Conservation (phyloP, 2,797 vertebrate species). For the Lutjanus campechanus region DNA sequence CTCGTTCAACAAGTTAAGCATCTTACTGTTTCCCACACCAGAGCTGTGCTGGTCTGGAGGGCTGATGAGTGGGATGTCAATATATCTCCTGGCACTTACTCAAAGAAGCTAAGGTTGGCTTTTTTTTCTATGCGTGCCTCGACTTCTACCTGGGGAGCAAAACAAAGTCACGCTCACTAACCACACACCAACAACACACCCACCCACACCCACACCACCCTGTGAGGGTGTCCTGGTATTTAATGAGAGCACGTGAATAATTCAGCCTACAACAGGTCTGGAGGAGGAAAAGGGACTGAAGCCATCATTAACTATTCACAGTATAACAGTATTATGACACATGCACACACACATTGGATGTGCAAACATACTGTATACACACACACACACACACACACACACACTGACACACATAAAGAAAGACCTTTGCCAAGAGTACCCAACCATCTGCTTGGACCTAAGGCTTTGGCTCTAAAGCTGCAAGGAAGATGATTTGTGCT, state of each 20-base stretch:
- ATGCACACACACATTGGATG: conserved; percentile 51
- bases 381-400: conserved; percentile 1
- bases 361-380: conserved; percentile 52
- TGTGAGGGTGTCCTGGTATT: conserved; percentile 69
- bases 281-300: conserved; percentile 55
- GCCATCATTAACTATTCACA: conserved; percentile 81
- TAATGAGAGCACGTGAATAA: conserved; percentile 83
- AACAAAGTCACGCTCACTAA: conserved; percentile 32
- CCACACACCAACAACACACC: conserved; percentile 37
- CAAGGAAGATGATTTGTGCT: conserved; percentile 19
- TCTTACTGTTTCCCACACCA: conserved; percentile 27
- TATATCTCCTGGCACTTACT: conserved; percentile 37
- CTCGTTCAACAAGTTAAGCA: conserved; percentile 33
- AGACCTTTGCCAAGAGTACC: conserved; percentile 52
- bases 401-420: conserved; percentile 45
- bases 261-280: conserved; percentile 73
- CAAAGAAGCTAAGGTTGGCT: conserved; percentile 11
- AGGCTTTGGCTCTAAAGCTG: conserved; percentile 49
- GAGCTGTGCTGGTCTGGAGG: conserved; percentile 18
- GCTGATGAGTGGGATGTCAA: conserved; percentile 41
- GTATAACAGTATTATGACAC: conserved; percentile 64
- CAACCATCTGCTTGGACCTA: conserved; percentile 71
- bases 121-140: conserved; percentile 44
- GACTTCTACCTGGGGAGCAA: conserved; percentile 50
- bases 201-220: conserved; percentile 37